Base-by-base conservation (phyloP, 2,113 vertebrate genomes). In the Labeo rohita region DNA sequence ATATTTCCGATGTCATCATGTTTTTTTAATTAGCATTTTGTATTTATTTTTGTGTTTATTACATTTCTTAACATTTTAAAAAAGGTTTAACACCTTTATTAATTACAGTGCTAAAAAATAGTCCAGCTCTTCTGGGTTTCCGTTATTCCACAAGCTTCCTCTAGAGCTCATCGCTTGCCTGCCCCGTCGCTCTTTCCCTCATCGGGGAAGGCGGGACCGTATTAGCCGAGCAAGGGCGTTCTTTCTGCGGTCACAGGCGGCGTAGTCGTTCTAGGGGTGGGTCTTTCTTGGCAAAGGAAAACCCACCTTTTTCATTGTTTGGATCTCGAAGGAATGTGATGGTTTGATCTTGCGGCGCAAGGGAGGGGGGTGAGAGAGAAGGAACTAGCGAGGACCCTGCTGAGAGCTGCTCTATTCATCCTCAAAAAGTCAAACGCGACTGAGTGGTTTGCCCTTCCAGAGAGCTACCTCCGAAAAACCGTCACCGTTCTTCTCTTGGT, bases 221-320 rank as follows among this genome's bases (percentile, higher is more conserved):
- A 28, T 54, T 72, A 87, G 91, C 93, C 92, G 92, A 91, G 93
- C 92, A 94, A 94, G 93, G 95, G 95, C 94, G 95, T 94, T 92
- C 93, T 93, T 93, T 92, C 80, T 92, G 92, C 92, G 92, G 93
- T 93, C 92, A 92, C 89, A 89, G 90, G 88, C 91, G 85, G 92
- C 80, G 93, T 92, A 93, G 93, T 91, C 92, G 92, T 90, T 90
- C 90, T 91, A 93, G 94, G 93, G 94, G 94, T 91, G 93, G 93
- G 90, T 92, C 92, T 92, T 94, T 90, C 89, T 87, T 91, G 90
- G 88, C 88, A 81, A 89, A 93, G 92, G 92, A 95, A 94, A 95
- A 89, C 91, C 94, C 92, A 94, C 93, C 91, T 95, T 95, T 92
- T 92, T 95, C 94, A 95, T 95, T 95, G 95, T 95, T 94, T 92